These are phyloP conservation scores for Latrodectus hesperus DNA, from an alignment of 2,888 invertebrate genomes.

Conservation along the genomic window DNA sequence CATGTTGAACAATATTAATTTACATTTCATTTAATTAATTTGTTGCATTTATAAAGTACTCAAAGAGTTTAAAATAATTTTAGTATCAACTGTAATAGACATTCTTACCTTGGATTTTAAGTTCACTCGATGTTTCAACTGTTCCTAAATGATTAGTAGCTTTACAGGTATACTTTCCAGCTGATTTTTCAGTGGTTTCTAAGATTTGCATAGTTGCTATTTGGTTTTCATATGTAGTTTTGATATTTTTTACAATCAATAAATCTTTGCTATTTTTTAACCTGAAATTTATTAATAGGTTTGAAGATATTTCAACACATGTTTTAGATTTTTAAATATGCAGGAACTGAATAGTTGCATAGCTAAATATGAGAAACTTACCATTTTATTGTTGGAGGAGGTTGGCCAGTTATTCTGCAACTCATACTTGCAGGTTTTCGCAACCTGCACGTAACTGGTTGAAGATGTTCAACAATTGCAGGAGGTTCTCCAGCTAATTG, in stretches of 20 bases:
- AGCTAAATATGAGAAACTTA: slow-evolving; percentile 71
- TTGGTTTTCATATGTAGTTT: slow-evolving; percentile 81
- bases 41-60: too few species aligned
- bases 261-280: slow-evolving; percentile 81
- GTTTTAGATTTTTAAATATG: background rate
- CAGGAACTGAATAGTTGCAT: background rate
- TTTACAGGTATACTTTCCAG: slow-evolving; percentile 82
- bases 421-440: slow-evolving; percentile 82
- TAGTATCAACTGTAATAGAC: too few species aligned
- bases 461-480: slow-evolving; percentile 81
- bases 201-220: slow-evolving; percentile 81
- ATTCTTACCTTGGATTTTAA: slow-evolving; percentile 79
- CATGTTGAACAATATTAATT: too few species aligned
- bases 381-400: slow-evolving; percentile 85
- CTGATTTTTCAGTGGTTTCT: slow-evolving; percentile 79
- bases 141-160: slow-evolving; percentile 82
- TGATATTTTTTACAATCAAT: slow-evolving; percentile 76
- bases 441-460: slow-evolving; percentile 80
- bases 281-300: slow-evolving; percentile 73
- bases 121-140: slow-evolving; percentile 81
- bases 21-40: too few species aligned
- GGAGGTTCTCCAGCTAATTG: slow-evolving; percentile 78
- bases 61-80: too few species aligned
- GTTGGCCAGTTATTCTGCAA: slow-evolving; percentile 85
- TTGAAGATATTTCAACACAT: background rate